Conservation (phyloP, 2,888 invertebrate genomes). For the Lasioglossum calceatum region DNA sequence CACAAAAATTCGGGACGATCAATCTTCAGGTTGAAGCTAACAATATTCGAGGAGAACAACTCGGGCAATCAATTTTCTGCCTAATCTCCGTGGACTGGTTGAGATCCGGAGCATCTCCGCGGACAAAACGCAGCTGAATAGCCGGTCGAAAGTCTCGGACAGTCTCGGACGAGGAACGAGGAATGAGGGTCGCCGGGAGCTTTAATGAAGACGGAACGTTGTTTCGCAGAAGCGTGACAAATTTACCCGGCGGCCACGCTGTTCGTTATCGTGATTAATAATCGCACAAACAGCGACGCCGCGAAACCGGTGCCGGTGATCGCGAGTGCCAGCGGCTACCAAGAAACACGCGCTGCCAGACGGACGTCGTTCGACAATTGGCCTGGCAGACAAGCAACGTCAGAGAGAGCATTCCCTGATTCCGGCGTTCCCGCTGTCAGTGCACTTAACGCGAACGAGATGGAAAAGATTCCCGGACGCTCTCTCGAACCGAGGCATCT, state of each 20-base stretch:
- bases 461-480: constrained; percentile 24
- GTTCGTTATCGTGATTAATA: constrained; percentile 64
- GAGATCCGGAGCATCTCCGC: neutral
- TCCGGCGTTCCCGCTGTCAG: constrained; percentile 35
- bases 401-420: constrained; percentile 40
- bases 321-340: constrained; percentile 35
- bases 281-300: constrained; percentile 40
- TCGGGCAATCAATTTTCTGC: constrained; percentile 5
- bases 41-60: neutral
- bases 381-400: constrained; percentile 65
- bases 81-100: neutral
- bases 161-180: neutral
- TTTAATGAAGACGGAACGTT: constrained; percentile 51
- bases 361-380: constrained; percentile 66
- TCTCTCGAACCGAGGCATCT: constrained; percentile 27
- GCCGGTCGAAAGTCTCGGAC: neutral
- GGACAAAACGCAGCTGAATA: neutral
- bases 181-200: neutral
- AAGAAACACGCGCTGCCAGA: constrained; percentile 48
- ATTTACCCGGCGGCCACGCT: constrained; percentile 35
- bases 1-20: neutral
- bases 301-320: constrained; percentile 2
- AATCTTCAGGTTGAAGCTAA: neutral
- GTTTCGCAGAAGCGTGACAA: constrained; percentile 53
- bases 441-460: constrained; percentile 45